phyloP scores from a whole-genome alignment of 92 coral and sea anemone species.

The Epizoanthus scotinus region DNA sequence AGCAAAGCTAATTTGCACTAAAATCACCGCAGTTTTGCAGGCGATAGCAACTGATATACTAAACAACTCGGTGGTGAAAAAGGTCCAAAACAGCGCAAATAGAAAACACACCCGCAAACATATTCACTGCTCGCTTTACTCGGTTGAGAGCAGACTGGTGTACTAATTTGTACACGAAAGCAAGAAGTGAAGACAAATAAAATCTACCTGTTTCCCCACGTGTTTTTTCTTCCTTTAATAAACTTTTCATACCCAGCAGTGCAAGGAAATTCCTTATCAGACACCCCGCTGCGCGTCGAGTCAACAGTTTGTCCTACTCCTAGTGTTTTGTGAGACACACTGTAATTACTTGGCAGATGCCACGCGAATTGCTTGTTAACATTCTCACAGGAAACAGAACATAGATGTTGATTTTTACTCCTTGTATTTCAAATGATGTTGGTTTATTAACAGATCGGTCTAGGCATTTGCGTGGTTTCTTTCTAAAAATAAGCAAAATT shows the following conservation, averaged over 20 bases:
- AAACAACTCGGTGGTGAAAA: neutral
- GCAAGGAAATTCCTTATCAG: constrained; percentile 20
- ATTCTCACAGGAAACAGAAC: constrained; percentile 32
- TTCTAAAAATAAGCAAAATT: constrained; percentile 13
- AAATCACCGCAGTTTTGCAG: neutral
- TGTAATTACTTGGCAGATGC: constrained; percentile 5
- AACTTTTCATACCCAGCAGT: constrained; percentile 19
- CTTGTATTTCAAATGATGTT: constrained; percentile 15
- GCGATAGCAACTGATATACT: neutral
- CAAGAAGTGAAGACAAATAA: constrained; percentile 3
- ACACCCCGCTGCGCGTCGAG: constrained; percentile 5
- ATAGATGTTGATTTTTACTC: constrained; percentile 17
- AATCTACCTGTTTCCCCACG: constrained; percentile 21
- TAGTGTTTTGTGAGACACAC: constrained; percentile 32
- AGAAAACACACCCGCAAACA: neutral
- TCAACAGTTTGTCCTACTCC: neutral
- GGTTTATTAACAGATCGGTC: constrained; percentile 6
- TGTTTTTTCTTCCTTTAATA: constrained; percentile 2
- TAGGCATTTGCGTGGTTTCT: constrained; percentile 25
- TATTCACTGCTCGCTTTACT: neutral
- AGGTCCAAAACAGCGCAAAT: neutral
- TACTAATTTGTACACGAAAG: neutral
- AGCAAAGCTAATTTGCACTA: neutral
- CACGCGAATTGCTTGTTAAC: constrained; percentile 41
- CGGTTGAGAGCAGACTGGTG: constrained; percentile 3